Evolutionary conservation across 2,888 invertebrate genomes (phyloP), one percentile per base, ranked within the genome.

Genomic region (Leptura quadrifasciata): DNA sequence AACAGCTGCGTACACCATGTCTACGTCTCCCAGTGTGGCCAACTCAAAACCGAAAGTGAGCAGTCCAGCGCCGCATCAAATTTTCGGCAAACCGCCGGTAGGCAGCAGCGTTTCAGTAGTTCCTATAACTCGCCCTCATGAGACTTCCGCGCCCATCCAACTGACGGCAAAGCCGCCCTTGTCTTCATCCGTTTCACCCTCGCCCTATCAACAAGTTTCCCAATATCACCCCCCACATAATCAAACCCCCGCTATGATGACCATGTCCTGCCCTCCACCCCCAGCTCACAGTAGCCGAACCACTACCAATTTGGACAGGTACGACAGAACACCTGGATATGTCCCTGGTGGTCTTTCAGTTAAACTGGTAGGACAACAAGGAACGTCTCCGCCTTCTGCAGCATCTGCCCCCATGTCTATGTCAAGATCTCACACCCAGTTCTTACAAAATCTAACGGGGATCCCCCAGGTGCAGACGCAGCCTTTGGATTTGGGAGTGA

Each of bases 401-500:
- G 84, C 91, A 0, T 90, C 88, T 0, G 88, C 88, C 15, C 89
- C 89, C 5, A 81, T 88, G n/a, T 84, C 86, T 2, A 83, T 86
- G 0, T 80, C 83, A 84, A 79, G 90, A 86, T 82, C 89, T 84
- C 83, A 82, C 72, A 79, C 88, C 85, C 78, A 84, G 65, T 83
- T 76, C 75, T 79, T 54, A 18, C 77, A 74, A 12, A 74, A 74
- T 57, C 47, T 80, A 58, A 35, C 75, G 90, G 92, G 76, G 90
- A 91, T 10, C 88, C 52, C 71, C 18, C 61, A 39, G 9, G 10
- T 57, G 85, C 95, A 95, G 89, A 94, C 94, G 74, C 95, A 95
- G 86, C 95, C 95, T 12, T 90, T 95, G 39, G 95, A 95, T 87
- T 91, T 95, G 73, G 95, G 95, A 52, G 92, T 94, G 35, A 88